A percentile compares a stretch with the other conserved stretches of the same genome.
Evolutionary conservation across 64 coral and sea anemone genomes (phyloP).

Genomic region (Actinia tenebrosa): DNA sequence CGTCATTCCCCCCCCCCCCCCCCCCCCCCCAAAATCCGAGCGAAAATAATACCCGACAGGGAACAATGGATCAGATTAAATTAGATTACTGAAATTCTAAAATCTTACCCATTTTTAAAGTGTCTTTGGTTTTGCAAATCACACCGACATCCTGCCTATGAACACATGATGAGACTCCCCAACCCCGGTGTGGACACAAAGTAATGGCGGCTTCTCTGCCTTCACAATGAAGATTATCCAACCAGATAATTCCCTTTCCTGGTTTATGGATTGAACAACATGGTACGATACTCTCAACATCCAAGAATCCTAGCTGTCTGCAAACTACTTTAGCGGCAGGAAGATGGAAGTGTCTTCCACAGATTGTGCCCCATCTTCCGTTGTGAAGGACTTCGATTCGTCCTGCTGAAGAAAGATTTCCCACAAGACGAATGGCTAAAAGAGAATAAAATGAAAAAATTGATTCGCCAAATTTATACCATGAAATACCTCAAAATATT

Average conservation of each 20-base stretch:
- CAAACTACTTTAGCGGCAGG: constrained; percentile 60
- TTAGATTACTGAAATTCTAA: neutral
- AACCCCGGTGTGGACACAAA: constrained; percentile 58
- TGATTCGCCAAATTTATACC: neutral
- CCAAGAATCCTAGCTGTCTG: constrained; percentile 41
- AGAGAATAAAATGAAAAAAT: neutral
- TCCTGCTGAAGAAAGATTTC: constrained; percentile 12
- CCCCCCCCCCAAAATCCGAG: no score
- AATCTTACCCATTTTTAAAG: neutral
- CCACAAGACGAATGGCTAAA: constrained; percentile 14
- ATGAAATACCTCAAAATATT: neutral
- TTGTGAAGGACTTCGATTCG: constrained; percentile 34
- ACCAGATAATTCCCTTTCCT: constrained; percentile 54
- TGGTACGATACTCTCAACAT: constrained; percentile 26
- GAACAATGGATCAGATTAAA: no score
- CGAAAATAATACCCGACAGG: no score
- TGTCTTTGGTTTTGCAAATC: constrained; percentile 33
- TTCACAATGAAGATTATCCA: constrained; percentile 55
- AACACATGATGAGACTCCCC: constrained; percentile 43
- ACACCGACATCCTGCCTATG: constrained; percentile 49
- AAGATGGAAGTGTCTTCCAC: constrained; percentile 44
- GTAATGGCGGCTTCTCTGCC: constrained; percentile 48
- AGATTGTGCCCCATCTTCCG: constrained; percentile 67
- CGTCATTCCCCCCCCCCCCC: no score
- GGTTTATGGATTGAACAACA: constrained; percentile 20